Evolutionary conservation across 23 tunicate genomes (phyloP).

Genomic region (Ascidia mentula): DNA sequence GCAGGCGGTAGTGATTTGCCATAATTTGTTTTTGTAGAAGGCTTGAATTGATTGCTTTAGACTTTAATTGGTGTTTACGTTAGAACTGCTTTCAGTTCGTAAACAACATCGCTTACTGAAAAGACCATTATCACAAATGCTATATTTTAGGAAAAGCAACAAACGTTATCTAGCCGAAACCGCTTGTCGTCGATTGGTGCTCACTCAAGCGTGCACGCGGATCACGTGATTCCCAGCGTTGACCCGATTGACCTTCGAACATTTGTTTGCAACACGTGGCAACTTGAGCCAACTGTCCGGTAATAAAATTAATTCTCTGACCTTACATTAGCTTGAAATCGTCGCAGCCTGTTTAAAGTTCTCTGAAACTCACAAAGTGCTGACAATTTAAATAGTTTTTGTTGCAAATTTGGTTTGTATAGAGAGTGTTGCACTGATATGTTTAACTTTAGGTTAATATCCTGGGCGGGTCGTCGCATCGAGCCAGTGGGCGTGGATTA

Average conservation of each 20-base stretch:
- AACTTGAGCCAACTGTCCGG: slow-evolving; percentile 91
- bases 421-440: neutral
- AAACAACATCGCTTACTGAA: no score
- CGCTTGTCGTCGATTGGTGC: slow-evolving; percentile 31
- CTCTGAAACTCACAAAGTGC: no score
- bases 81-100: no score
- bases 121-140: neutral
- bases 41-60: no score
- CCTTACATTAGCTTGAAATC: no score
- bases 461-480: slow-evolving; percentile 90
- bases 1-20: no score
- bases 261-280: slow-evolving; percentile 95
- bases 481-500: slow-evolving; percentile 96
- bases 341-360: no score
- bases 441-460: slow-evolving; percentile 56
- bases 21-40: no score
- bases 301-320: no score
- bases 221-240: slow-evolving; percentile 29
- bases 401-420: neutral
- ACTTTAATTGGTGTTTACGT: no score
- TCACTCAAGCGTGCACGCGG: slow-evolving; percentile 11
- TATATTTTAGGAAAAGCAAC: slow-evolving; percentile 57
- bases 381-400: neutral
- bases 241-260: slow-evolving; percentile 79
- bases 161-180: slow-evolving; percentile 56